A percentile compares a stretch with the other conserved stretches of the same genome.
These are phyloP conservation scores for Anolis apletophallus DNA, from an alignment of 2,797 vertebrate species.

Conservation along the genomic window DNA sequence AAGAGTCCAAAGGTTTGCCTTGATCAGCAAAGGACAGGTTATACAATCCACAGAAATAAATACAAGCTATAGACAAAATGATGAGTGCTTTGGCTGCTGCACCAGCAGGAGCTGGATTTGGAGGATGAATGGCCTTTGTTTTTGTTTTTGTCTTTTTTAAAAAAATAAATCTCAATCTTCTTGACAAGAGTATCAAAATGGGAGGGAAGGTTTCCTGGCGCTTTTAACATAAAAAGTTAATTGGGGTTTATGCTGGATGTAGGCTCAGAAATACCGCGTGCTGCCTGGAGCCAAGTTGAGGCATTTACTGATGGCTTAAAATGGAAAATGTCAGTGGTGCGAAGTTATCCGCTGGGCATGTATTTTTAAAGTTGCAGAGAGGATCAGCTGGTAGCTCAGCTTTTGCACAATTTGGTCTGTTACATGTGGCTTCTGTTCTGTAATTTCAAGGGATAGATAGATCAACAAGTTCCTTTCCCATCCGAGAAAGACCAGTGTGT, in stretches of 20 bases:
- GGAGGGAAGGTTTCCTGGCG: conserved; percentile 36
- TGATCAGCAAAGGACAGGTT: not conserved
- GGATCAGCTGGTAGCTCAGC: not conserved
- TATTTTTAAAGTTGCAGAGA: conserved; percentile 18
- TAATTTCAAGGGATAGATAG: not conserved
- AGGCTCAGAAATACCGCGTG: conserved; percentile 45
- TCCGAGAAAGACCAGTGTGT: not conserved
- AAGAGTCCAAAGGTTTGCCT: not conserved
- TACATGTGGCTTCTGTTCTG: not conserved
- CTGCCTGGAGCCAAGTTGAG: conserved; percentile 49
- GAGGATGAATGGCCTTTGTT: not conserved
- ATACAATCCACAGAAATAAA: not conserved
- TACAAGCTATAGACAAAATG: conserved; percentile 9
- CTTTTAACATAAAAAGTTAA: conserved; percentile 54
- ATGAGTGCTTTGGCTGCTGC: conserved; percentile 38
- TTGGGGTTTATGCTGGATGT: conserved; percentile 39
- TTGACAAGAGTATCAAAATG: conserved; percentile 44
- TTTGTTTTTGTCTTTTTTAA: not conserved
- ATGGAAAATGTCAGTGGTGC: conserved; percentile 48
- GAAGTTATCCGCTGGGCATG: conserved; percentile 24
- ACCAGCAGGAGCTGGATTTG: conserved; percentile 45
- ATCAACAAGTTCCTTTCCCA: not conserved
- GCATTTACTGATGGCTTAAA: conserved; percentile 43
- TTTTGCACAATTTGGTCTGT: not conserved
- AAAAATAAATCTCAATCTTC: not conserved